Evolutionary conservation across 2,888 invertebrate genomes (phyloP).

Genomic region (Megastigmus dorsalis): DNA sequence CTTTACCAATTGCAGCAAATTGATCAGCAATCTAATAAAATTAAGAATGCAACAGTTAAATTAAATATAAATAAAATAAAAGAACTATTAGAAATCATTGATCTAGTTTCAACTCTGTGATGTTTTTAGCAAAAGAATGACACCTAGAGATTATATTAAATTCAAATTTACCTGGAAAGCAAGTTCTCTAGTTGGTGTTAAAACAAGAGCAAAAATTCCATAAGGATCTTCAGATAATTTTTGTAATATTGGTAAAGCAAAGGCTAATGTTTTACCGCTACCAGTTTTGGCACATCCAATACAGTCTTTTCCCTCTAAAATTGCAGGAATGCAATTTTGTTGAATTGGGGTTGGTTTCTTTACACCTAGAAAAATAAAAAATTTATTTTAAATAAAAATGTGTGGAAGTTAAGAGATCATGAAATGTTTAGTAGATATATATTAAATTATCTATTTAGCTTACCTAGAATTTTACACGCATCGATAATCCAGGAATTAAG

Average conservation of each 20-base stretch:
- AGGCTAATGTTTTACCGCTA: constrained; percentile 98
- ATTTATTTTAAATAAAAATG: constrained; percentile 53
- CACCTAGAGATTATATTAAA: too few relatives aligned
- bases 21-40: constrained; percentile 91
- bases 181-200: constrained; percentile 96
- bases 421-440: not conserved
- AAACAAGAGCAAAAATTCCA: constrained; percentile 94
- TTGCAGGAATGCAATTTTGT: constrained; percentile 85
- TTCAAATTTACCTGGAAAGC: constrained; percentile 84
- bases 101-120: too few relatives aligned
- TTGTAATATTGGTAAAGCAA: constrained; percentile 95
- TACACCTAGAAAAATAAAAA: constrained; percentile 78
- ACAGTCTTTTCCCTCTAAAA: constrained; percentile 88
- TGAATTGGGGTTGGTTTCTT: constrained; percentile 89
- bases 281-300: constrained; percentile 98
- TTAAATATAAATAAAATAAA: too few relatives aligned
- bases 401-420: too few relatives aligned
- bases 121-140: constrained; percentile 15
- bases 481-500: constrained; percentile 85
- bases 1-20: constrained; percentile 92
- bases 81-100: too few relatives aligned
- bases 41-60: not conserved
- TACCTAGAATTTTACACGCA: constrained; percentile 83
- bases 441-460: constrained; percentile 46
- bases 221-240: constrained; percentile 94